These are phyloP conservation scores for Brachyrhaphis roseni DNA, from an alignment of 2,797 vertebrate species.

Conservation along the genomic window DNA sequence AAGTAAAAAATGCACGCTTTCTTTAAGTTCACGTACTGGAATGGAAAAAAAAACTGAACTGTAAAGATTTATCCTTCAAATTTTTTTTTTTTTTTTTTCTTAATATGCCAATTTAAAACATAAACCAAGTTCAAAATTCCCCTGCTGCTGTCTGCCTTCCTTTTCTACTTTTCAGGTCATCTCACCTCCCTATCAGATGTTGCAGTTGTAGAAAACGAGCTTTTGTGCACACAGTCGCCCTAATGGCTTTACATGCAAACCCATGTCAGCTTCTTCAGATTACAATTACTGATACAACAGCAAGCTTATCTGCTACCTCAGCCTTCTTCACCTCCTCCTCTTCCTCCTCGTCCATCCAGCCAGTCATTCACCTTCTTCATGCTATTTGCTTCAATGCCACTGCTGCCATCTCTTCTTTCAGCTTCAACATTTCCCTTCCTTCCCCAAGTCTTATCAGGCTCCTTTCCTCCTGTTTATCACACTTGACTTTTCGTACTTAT, in stretches of 20 bases:
- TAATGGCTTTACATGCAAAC: constrained; percentile 82
- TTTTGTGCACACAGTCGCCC: constrained; percentile 44
- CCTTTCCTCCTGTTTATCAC: background rate
- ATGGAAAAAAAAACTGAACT: background rate
- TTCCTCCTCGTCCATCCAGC: constrained; percentile 30
- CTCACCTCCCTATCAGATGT: constrained; percentile 26
- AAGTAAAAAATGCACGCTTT: background rate
- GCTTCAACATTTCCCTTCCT: constrained; percentile 13
- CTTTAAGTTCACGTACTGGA: background rate
- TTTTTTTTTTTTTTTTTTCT: background rate
- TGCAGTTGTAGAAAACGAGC: constrained; percentile 28
- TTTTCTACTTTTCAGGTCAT: constrained; percentile 20
- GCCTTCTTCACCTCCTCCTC: constrained; percentile 46
- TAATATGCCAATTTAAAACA: background rate
- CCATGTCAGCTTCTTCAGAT: constrained; percentile 78
- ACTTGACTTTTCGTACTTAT: background rate
- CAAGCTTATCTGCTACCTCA: constrained; percentile 66
- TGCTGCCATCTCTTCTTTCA: constrained; percentile 34
- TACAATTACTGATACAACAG: constrained; percentile 81
- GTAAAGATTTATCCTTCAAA: background rate
- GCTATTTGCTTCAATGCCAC: constrained; percentile 38
- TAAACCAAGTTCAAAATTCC: background rate
- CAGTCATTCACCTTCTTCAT: constrained; percentile 44
- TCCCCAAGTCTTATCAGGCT: constrained; percentile 6
- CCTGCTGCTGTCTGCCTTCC: background rate